These are phyloP conservation scores for Phalera bucephala DNA, from an alignment of 2,888 invertebrate genomes.

Conservation along the genomic window DNA sequence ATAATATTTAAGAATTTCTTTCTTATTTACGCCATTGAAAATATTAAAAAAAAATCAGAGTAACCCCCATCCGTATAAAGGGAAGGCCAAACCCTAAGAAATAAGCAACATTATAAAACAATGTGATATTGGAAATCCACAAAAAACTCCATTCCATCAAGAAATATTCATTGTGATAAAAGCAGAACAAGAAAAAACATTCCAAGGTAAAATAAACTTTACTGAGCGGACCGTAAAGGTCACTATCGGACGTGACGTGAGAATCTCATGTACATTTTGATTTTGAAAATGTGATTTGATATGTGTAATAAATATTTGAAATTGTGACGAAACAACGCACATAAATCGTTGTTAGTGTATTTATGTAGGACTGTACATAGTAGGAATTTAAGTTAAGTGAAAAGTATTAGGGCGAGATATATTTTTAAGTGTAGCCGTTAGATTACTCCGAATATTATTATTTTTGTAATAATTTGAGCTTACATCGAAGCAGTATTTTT, in stretches of 20 bases:
- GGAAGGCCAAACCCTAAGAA: no score
- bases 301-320: conserved; percentile 23
- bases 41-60: no score
- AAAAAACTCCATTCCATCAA: conserved; percentile 3
- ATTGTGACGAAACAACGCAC: conserved; percentile 33
- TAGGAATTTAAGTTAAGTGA: conserved; percentile 49
- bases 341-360: conserved; percentile 25
- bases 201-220: conserved; percentile 34
- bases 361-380: conserved; percentile 67
- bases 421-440: conserved; percentile 62
- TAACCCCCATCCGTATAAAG: no score
- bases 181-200: not conserved
- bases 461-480: conserved; percentile 70
- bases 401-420: conserved; percentile 68
- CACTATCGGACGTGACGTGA: conserved; percentile 30
- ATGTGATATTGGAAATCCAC: no score
- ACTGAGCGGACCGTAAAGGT: conserved; percentile 14
- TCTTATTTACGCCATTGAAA: no score
- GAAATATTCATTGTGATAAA: not conserved
- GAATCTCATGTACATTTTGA: conserved; percentile 55
- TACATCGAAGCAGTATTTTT: conserved; percentile 77
- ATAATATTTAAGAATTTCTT: no score
- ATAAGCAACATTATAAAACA: no score
- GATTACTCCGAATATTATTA: conserved; percentile 57
- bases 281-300: conserved; percentile 12